A percentile compares a stretch with the other conserved stretches of the same genome.
Conservation (phyloP, 2,888 invertebrate genomes). For the Odontocerum albicorne region DNA sequence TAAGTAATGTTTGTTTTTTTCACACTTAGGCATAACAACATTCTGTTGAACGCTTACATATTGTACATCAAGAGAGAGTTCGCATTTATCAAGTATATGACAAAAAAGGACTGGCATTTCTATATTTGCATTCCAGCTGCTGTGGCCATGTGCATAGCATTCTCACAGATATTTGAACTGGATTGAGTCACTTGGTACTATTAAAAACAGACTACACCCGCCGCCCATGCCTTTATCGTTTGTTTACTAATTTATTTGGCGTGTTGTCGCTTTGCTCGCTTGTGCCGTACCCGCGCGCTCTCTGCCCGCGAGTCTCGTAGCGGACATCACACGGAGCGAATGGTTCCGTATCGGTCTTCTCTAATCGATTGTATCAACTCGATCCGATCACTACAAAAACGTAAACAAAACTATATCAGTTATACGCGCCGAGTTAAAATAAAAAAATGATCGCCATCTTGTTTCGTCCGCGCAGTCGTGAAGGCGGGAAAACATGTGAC, state of each 20-base stretch:
- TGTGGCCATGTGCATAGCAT: no score
- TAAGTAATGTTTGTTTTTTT: no score
- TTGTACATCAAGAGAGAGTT: no score
- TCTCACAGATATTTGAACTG: background rate
- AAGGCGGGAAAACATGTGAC: slow-evolving; percentile 18
- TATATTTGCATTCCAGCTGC: no score
- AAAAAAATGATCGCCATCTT: slow-evolving; percentile 20
- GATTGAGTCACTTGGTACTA: background rate
- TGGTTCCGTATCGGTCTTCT: slow-evolving; percentile 6
- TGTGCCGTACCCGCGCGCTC: slow-evolving; percentile 4
- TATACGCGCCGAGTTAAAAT: slow-evolving; percentile 2
- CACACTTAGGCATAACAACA: no score
- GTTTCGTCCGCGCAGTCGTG: slow-evolving; percentile 16
- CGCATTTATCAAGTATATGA: no score
- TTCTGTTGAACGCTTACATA: no score
- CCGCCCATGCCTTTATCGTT: slow-evolving; percentile 22
- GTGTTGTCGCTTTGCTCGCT: slow-evolving; percentile 10
- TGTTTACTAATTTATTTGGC: slow-evolving; percentile 30
- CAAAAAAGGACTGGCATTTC: no score
- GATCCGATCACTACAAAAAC: background rate
- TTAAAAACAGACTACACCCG: slow-evolving; percentile 4
- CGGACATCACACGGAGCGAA: slow-evolving; percentile 1
- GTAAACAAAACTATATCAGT: background rate
- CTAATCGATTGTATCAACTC: slow-evolving; percentile 1
- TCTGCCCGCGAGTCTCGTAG: slow-evolving; percentile 12